Evolutionary conservation across 1,140 invertebrate genomes (phyloP), one percentile per base, ranked within the genome.

Genomic region (Drepana arcuata): DNA sequence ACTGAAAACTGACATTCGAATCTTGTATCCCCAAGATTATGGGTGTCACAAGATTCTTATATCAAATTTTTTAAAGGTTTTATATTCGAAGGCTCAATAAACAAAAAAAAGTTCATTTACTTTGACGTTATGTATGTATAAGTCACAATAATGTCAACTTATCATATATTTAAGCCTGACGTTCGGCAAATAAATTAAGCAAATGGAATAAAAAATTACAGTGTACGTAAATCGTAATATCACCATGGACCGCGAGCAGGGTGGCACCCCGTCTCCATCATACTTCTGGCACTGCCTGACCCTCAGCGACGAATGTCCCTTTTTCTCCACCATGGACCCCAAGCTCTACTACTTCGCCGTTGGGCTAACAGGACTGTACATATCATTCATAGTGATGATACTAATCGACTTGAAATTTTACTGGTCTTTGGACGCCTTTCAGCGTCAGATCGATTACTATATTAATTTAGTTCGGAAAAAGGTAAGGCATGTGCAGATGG

Each of bases 221-320:
- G 25, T 41, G 28, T 16, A n/a, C 16, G 29, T 27, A 24, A n/a
- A 14, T 23, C 21, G 14, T 12, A 30, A 41, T 29, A 11, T 41
- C 46, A 48, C 12, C 18, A 74, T 71, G 65, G 51, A 48, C 45
- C 27, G 30, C 32, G 38, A 32, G 37, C 52, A 16, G 21, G 25
- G 33, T 32, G 9, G 18, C 34, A 31, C 16, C n/a, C 11, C 29
- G 14, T 55, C 59, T 1, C 41, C 51, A 12, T 71, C 70, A 12
- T 72, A 70, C 42, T 68, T 79, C 14, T 75, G 70, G 74, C 55
- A 24, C 16, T 79, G 69, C 25, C 6, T 79, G 13, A 69, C 58
- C 10, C 35, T 74, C 2, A 45, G 39, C 12, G 48, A 77, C 7
- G 56, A 67, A 7, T 79, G 70, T 36, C 62, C 71, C 1, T 67